Base-by-base conservation (phyloP, 1,140 invertebrate genomes). In the Halotydeus destructor region DNA sequence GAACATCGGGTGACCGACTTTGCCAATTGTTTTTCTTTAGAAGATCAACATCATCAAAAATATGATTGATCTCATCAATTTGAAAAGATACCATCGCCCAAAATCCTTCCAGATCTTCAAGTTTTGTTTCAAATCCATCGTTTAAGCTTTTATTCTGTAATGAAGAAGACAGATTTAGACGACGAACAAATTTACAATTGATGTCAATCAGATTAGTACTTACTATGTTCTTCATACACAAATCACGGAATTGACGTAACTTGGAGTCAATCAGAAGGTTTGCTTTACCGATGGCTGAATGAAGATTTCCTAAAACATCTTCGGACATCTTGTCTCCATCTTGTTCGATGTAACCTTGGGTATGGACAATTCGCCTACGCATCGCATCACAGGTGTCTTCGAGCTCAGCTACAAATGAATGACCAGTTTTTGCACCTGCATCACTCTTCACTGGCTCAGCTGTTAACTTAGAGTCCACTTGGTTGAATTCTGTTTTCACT, bases 31-130 rank as follows among this genome's bases (percentile, higher is more conserved):
- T 80, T 19, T 60, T 62, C 54, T 67, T 72, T 18, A 82, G 60
- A 14, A 55, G 53, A 19, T 76, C 70, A 32, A 91, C 70, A 44
- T 83, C 76, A 5, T 71, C 62, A 57, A 83, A 88, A 43, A 80
- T 63, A 5, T 71, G 66, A 55, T 84, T 70, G 14, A 85, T 68
- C 59, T 82, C 75, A 25, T 74, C 70, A 5, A 86, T 73, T 61
- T 93, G 88, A 33, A 93, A 68, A 57, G 74, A 73, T 5, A 94
- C 81, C 82, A 94, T 88, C 59, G 93, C 88, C 86, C 86, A 94
- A 62, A 93, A 93, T 14, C 88, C 88, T 52, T 78, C 79, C 40
- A 93, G 64, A 60, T 94, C 88, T 51, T 80, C 74, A 51, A 70
- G 64, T 3, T 81, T 88, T 2, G 84, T 88, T 27, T 78, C 77